Evolutionary conservation across 2,888 invertebrate species (phyloP).

Genomic region (Pandemis corylana): DNA sequence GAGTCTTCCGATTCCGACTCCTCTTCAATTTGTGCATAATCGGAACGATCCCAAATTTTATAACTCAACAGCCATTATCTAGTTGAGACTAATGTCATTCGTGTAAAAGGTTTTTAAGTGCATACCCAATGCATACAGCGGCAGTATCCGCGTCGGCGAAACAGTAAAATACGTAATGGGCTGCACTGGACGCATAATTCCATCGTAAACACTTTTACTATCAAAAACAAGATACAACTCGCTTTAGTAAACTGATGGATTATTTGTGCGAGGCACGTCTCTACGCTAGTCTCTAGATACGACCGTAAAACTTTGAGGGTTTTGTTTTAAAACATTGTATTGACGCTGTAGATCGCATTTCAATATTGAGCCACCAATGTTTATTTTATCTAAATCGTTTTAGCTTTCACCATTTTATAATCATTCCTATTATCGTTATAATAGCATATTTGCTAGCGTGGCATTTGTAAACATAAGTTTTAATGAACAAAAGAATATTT

Average conservation of each 20-base stretch:
- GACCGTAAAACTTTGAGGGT: constrained; percentile 1
- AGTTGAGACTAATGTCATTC: constrained; percentile 46
- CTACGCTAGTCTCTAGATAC: background rate
- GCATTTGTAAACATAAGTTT: too few relatives aligned
- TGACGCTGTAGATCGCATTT: background rate
- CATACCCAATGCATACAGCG: constrained; percentile 57
- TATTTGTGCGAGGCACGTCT: background rate
- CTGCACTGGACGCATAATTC: constrained; percentile 70
- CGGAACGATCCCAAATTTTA: background rate
- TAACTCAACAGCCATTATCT: background rate
- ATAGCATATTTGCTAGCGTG: too few relatives aligned
- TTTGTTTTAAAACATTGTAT: background rate
- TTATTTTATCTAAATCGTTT: background rate
- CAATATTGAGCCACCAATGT: background rate
- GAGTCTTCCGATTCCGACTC: too few relatives aligned
- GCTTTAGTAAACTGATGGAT: constrained; percentile 31
- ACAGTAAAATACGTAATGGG: constrained; percentile 69
- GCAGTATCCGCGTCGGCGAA: constrained; percentile 58
- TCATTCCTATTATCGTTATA: too few relatives aligned
- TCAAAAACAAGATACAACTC: constrained; percentile 61
- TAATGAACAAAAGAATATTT: too few relatives aligned
- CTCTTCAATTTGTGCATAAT: background rate
- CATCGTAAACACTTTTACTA: constrained; percentile 70
- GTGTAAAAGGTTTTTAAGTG: constrained; percentile 66
- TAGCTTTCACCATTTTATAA: too few relatives aligned